Conservation (phyloP, 1,140 invertebrate genomes). For the Contarinia nasturtii region DNA sequence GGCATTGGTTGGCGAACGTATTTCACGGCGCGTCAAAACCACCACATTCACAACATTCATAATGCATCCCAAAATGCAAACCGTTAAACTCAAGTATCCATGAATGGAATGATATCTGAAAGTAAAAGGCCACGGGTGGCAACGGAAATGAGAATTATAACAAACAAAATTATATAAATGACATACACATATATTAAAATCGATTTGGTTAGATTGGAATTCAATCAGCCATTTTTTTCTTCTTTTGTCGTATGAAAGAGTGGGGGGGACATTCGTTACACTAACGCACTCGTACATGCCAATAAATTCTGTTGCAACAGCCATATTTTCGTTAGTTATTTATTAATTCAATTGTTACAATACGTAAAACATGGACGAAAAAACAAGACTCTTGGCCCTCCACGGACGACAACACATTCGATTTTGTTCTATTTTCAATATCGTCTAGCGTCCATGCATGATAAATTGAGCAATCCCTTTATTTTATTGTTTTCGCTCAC, state of each 20-base stretch:
- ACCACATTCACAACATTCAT: conserved; percentile 87
- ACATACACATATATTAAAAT: not conserved
- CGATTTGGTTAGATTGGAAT: not conserved
- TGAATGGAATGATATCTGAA: conserved; percentile 18
- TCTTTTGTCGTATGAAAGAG: too few species aligned
- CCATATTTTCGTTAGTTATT: too few species aligned
- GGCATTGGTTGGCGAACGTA: conserved; percentile 68
- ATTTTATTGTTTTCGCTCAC: not conserved
- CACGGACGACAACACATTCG: too few species aligned
- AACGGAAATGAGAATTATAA: not conserved
- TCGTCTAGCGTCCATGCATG: not conserved
- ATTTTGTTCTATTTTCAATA: not conserved
- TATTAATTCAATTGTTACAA: too few species aligned
- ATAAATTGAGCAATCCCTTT: conserved; percentile 3
- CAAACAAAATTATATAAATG: not conserved
- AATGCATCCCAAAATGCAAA: conserved; percentile 81
- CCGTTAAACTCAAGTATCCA: conserved; percentile 21
- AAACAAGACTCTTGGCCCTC: too few species aligned
- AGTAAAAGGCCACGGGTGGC: not conserved
- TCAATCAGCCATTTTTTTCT: too few species aligned
- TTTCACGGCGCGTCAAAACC: conserved; percentile 77
- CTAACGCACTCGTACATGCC: too few species aligned
- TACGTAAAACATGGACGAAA: too few species aligned
- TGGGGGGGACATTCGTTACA: too few species aligned
- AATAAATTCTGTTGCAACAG: too few species aligned